These are phyloP conservation scores for Orussus abietinus DNA, from an alignment of 1,140 invertebrate species.

Conservation along the genomic window DNA sequence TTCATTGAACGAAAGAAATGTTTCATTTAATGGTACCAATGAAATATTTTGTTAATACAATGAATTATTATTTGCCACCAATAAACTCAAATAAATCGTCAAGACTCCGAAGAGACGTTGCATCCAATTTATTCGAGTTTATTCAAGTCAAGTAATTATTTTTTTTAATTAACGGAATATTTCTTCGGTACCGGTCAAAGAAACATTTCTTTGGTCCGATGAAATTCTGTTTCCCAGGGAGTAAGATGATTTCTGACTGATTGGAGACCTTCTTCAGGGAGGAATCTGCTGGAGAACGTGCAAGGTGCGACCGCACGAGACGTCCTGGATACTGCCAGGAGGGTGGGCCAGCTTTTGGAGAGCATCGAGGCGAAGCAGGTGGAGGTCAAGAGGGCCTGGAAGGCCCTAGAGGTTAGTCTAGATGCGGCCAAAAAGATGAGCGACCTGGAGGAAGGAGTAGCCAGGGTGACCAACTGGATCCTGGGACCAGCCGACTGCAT, in stretches of 20 bases:
- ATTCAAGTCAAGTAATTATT: conserved; percentile 2
- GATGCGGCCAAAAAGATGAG: conserved; percentile 60
- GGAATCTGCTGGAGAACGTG: conserved; percentile 29
- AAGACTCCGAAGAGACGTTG: too few relatives aligned
- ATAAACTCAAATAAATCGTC: too few relatives aligned
- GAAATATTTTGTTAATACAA: too few relatives aligned
- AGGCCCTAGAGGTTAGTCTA: conserved; percentile 58
- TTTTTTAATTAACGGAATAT: too few relatives aligned
- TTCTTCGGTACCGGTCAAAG: too few relatives aligned
- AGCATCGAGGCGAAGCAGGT: conserved; percentile 59
- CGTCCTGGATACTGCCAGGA: conserved; percentile 57
- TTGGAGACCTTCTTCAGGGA: conserved; percentile 20
- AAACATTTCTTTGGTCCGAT: too few relatives aligned
- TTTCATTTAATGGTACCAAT: too few relatives aligned
- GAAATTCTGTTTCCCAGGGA: neutral
- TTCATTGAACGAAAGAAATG: too few relatives aligned
- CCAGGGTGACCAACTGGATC: conserved; percentile 73
- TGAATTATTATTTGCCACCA: too few relatives aligned
- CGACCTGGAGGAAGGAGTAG: conserved; percentile 61
- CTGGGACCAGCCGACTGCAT: conserved; percentile 69
- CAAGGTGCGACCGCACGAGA: conserved; percentile 57
- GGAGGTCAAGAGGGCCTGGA: conserved; percentile 60
- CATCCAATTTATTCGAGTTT: conserved; percentile 2
- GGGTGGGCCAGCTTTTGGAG: conserved; percentile 57
- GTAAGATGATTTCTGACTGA: neutral